These are phyloP conservation scores for Florisuga fusca DNA, from an alignment of 2,797 vertebrate species.

Conservation along the genomic window DNA sequence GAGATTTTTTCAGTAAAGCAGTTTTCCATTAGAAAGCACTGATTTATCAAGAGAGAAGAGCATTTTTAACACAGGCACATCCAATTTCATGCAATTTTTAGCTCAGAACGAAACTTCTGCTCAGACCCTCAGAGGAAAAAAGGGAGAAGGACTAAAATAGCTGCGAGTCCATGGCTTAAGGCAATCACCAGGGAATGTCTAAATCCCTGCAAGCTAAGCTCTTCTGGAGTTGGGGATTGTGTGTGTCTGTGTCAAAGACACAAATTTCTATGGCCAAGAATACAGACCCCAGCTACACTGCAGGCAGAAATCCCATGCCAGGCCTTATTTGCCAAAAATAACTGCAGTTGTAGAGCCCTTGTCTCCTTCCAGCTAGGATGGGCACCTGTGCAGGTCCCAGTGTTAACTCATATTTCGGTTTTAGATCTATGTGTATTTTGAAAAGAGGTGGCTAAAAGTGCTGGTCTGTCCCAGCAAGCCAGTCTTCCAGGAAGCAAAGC, in stretches of 20 bases:
- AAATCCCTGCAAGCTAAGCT: slow-evolving; percentile 38
- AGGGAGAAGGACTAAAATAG: slow-evolving; percentile 42
- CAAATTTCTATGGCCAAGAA: neutral
- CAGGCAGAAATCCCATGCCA: neutral
- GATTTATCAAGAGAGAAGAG: neutral
- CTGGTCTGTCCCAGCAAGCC: neutral
- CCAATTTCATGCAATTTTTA: neutral
- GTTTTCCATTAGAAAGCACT: neutral
- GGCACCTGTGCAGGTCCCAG: neutral
- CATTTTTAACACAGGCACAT: neutral
- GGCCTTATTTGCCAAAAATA: neutral
- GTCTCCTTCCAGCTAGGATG: neutral
- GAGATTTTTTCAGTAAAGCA: neutral
- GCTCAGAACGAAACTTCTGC: slow-evolving; percentile 13
- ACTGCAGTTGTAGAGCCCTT: neutral
- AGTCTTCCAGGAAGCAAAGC: neutral
- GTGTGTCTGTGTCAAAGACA: neutral
- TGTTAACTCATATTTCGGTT: neutral
- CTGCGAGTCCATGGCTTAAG: neutral
- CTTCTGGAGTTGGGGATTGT: neutral
- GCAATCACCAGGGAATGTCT: neutral
- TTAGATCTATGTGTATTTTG: neutral
- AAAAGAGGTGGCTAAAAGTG: neutral
- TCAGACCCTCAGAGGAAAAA: neutral
- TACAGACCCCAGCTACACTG: neutral